A percentile compares a stretch with the other conserved stretches of the same genome.
Conservation (phyloP, 2,888 invertebrate species). For the Cryptus armator region DNA sequence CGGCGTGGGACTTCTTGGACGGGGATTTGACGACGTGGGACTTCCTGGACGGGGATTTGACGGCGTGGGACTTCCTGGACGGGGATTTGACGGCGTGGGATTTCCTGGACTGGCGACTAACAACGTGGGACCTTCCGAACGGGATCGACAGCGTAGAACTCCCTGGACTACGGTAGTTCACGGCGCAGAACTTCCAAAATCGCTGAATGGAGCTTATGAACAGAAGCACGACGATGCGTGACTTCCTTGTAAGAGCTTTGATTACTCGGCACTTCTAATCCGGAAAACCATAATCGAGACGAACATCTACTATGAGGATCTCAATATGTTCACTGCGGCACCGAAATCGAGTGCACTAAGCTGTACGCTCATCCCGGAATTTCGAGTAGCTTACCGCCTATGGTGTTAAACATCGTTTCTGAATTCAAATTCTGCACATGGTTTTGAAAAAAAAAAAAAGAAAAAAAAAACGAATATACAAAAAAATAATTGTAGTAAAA, state of each 20-base stretch:
- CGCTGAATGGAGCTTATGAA: not conserved
- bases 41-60: constrained; percentile 1
- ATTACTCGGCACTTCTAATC: not conserved
- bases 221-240: not conserved
- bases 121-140: constrained; percentile 21
- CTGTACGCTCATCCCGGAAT: not conserved
- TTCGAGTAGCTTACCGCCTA: not conserved
- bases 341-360: not conserved
- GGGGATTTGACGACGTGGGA: constrained; percentile 38
- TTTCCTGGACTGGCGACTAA: not conserved
- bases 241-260: not conserved
- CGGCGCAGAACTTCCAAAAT: no score
- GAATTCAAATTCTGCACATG: constrained; percentile 28
- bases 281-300: not conserved
- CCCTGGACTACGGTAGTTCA: not conserved
- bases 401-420: constrained; percentile 13
- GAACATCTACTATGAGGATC: not conserved
- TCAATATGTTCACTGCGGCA: not conserved
- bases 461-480: constrained; percentile 21
- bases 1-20: constrained; percentile 34
- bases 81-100: not conserved
- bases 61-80: constrained; percentile 20
- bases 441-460: not conserved
- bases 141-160: not conserved
- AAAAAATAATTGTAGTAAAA: constrained; percentile 50